Base-by-base conservation (phyloP, 2,113 vertebrate genomes). In the Pseudopodoces humilis region DNA sequence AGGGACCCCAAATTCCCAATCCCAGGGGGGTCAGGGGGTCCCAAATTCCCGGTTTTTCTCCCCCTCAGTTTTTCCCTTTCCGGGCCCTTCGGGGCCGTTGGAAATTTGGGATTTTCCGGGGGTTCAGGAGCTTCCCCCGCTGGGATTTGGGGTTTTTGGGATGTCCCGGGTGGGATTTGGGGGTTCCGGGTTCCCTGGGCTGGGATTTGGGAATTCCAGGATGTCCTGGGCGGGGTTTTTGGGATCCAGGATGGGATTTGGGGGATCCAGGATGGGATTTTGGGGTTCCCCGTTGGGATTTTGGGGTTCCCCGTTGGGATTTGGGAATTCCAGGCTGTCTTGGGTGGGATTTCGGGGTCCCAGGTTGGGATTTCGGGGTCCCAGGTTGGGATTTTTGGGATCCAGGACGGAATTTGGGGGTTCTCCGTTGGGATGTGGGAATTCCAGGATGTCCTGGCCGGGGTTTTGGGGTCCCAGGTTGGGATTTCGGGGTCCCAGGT, bases 391-490 rank as follows among this genome's bases (percentile, higher is more conserved):
- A 52, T 52, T 52, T 52, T 52, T 28, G 50, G 27, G 50, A 9
- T 17, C 35, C 35, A 8, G 7, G 15, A 2, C 2, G 58, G 10
- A 4, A 59, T 37, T 37, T 59, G 6, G n/a, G 14, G 23, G 15
- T 12, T 4, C 58, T 9, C 5, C 18, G 31, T 0, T 2, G 43
- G 16, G 4, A 67, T 47, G 25, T 67, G 2, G 43, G 10, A 15
- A 20, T 33, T 17, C 35, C n/a, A 1, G 65, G 33, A 1, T 11
- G 8, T 8, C 37, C 37, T 39, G 37, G 37, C 37, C 37, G 37
- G n/a, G 2, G 37, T 37, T 60, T 60, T 39, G 37, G 37, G 37
- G 7, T 39, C 37, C 10, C 37, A 37, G 19, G 18, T 1, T 14
- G 67, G 44, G 8, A 39, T 39, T 62, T 56, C 5, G 12, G 33